phyloP scores from a whole-genome alignment of 2,888 invertebrate species.

The Amorpha juglandis region DNA sequence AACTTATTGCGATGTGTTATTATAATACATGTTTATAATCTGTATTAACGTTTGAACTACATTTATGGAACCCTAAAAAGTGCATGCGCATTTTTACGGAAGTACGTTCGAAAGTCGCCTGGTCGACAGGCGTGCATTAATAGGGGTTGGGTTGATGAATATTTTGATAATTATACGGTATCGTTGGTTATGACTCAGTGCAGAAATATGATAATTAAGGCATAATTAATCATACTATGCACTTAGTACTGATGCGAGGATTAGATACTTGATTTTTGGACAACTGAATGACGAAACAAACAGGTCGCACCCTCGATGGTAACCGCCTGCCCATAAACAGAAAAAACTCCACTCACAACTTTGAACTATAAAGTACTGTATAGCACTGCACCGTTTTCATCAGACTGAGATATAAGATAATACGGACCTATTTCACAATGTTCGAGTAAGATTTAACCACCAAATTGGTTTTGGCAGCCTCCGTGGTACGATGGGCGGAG shows the following conservation, averaged over 20 bases:
- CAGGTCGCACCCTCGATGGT: no score
- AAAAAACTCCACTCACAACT: no score
- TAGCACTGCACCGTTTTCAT: no score
- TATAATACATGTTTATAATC: no score
- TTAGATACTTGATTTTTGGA: background rate
- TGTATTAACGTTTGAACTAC: background rate
- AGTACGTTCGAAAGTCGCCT: constrained; percentile 18
- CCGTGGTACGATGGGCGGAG: no score
- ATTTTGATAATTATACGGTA: constrained; percentile 18
- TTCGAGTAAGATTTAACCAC: no score
- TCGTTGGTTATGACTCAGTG: constrained; percentile 15
- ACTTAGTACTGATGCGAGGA: background rate
- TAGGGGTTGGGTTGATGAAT: constrained; percentile 24
- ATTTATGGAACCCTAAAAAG: constrained; percentile 20
- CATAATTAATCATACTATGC: constrained; percentile 2
- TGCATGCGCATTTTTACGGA: constrained; percentile 20
- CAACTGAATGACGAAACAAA: background rate
- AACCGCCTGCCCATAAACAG: no score
- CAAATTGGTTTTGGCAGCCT: no score
- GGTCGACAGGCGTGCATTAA: constrained; percentile 11
- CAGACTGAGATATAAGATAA: no score
- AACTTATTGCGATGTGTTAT: no score
- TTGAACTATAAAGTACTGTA: no score
- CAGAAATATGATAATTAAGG: constrained; percentile 6
- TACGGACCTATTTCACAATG: no score